Conservation (phyloP, 2,113 vertebrate species). For the Sinocyclocheilus maitianheensis region DNA sequence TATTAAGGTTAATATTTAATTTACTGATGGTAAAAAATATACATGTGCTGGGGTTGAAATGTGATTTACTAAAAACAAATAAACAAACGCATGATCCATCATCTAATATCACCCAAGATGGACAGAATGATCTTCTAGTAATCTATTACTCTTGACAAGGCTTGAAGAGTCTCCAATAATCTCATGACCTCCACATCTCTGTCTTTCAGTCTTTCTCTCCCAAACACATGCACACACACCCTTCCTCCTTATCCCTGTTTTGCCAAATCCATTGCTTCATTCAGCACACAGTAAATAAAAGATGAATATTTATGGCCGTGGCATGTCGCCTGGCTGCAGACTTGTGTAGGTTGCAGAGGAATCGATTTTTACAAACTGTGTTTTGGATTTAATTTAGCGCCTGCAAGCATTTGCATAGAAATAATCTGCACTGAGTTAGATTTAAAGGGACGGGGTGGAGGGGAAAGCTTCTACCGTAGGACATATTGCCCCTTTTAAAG, state of each 20-base stretch:
- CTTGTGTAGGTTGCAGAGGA: constrained; percentile 69
- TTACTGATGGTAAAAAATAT: not conserved
- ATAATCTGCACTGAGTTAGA: constrained; percentile 82
- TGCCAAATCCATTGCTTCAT: constrained; percentile 74
- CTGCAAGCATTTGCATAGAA: constrained; percentile 83
- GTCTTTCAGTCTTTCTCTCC: constrained; percentile 16
- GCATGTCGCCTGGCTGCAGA: constrained; percentile 69
- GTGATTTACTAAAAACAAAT: not conserved
- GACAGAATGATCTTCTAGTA: not conserved
- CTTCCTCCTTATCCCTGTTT: constrained; percentile 62
- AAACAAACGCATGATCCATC: constrained; percentile 16
- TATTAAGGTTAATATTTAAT: too few relatives aligned
- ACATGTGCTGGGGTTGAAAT: not conserved
- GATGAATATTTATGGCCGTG: constrained; percentile 82
- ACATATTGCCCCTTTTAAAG: constrained; percentile 20
- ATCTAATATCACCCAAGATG: not conserved
- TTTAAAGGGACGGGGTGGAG: constrained; percentile 72
- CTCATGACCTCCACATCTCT: constrained; percentile 55
- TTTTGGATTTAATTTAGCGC: constrained; percentile 78
- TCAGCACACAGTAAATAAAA: constrained; percentile 66
- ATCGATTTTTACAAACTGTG: constrained; percentile 88
- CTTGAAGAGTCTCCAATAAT: constrained; percentile 15
- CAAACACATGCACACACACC: constrained; percentile 1
- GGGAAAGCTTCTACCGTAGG: not conserved
- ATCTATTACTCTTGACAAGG: constrained; percentile 31